phyloP scores from a whole-genome alignment of 1,140 invertebrate species.

The Lethrus apterus region DNA sequence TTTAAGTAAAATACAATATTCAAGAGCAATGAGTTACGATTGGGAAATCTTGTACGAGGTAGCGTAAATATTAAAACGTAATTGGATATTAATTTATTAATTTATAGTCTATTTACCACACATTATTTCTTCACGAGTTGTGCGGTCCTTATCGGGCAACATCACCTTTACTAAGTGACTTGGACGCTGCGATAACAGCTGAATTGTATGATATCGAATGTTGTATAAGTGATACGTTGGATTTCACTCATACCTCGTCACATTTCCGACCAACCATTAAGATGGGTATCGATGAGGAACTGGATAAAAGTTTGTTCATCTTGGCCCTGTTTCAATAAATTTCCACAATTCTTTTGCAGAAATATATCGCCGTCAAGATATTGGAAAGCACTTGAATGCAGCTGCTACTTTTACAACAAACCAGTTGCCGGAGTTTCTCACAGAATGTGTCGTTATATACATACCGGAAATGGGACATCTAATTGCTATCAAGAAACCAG shows the following conservation, averaged over 20 bases:
- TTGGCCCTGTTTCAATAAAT: too few relatives aligned
- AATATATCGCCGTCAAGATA: conserved; percentile 33
- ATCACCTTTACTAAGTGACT: conserved; percentile 24
- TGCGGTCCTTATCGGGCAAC: conserved; percentile 23
- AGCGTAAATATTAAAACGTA: conserved; percentile 27
- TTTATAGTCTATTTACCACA: conserved; percentile 36
- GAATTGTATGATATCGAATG: conserved; percentile 30
- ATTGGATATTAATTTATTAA: conserved; percentile 3
- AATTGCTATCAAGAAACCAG: conserved; percentile 59
- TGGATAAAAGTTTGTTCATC: conserved; percentile 32
- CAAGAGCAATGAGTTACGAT: conserved; percentile 53
- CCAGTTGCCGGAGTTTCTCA: conserved; percentile 54
- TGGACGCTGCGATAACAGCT: conserved; percentile 25
- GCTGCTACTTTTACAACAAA: conserved; percentile 62
- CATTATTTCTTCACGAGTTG: conserved; percentile 30
- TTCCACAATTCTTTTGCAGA: conserved; percentile 24
- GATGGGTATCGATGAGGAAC: conserved; percentile 29
- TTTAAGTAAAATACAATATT: conserved; percentile 51
- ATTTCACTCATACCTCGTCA: conserved; percentile 28
- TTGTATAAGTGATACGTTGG: conserved; percentile 31
- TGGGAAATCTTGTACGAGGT: conserved; percentile 61
- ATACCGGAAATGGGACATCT: conserved; percentile 76
- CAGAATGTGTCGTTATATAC: conserved; percentile 69
- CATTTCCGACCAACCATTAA: conserved; percentile 28
- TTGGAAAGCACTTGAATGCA: conserved; percentile 53